phyloP scores from a whole-genome alignment of 2,888 invertebrate species.

The Schrankia costaestrigalis region DNA sequence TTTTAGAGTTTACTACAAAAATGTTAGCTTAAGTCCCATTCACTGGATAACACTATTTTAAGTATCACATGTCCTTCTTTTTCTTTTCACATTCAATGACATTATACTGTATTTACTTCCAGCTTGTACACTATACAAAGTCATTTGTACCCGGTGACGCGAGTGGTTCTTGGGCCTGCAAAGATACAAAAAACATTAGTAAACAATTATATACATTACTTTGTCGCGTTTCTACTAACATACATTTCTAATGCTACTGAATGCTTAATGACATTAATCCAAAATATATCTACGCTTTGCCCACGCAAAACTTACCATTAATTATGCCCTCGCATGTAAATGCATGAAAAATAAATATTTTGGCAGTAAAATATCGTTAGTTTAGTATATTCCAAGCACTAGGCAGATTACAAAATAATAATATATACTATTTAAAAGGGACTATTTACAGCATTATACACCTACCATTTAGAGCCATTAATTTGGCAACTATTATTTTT shows the following conservation, averaged over 20 bases:
- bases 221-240: no score
- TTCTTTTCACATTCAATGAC: conserved; percentile 76
- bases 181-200: conserved; percentile 52
- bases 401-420: conserved; percentile 53
- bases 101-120: conserved; percentile 75
- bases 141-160: conserved; percentile 89
- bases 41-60: conserved; percentile 72
- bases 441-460: conserved; percentile 73
- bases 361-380: conserved; percentile 56
- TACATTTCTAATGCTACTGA: conserved; percentile 20
- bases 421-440: conserved; percentile 54
- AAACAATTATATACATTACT: not conserved
- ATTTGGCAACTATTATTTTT: conserved; percentile 75
- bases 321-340: conserved; percentile 68
- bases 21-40: conserved; percentile 60
- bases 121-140: conserved; percentile 83
- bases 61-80: conserved; percentile 76
- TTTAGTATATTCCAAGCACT: conserved; percentile 45
- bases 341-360: conserved; percentile 74
- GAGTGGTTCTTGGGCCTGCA: conserved; percentile 91
- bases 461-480: conserved; percentile 64
- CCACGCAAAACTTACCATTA: conserved; percentile 62
- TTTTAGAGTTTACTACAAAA: conserved; percentile 57
- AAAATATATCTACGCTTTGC: conserved; percentile 20
- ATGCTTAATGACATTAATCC: conserved; percentile 18